Percentiles rank a stretch among this genome's conserved stretches.
Conservation (phyloP, 2,113 vertebrate genomes). For the Clarias macrocephalus region DNA sequence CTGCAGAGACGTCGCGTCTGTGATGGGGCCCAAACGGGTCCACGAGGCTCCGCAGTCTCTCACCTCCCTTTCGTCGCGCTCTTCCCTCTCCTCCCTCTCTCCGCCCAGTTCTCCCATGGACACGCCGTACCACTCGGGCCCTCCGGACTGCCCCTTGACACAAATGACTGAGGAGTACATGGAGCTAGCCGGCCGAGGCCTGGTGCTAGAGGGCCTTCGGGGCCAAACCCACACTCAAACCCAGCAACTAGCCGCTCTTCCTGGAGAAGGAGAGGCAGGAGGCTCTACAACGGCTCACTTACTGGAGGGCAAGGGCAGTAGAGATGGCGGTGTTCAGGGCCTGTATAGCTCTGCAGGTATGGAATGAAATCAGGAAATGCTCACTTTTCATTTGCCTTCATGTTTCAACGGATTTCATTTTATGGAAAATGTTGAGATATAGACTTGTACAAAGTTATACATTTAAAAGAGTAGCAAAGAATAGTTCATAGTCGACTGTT, state of each 20-base stretch:
- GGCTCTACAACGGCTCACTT: constrained; percentile 57
- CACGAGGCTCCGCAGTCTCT: constrained; percentile 92
- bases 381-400: background rate
- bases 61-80: constrained; percentile 91
- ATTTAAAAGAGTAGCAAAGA: background rate
- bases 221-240: constrained; percentile 62
- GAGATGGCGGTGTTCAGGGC: constrained; percentile 74
- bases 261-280: constrained; percentile 72
- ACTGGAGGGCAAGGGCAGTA: constrained; percentile 77
- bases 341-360: constrained; percentile 76
- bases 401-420: background rate
- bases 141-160: constrained; percentile 86
- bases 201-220: constrained; percentile 82
- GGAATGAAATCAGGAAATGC: constrained; percentile 30
- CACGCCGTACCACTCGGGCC: constrained; percentile 85
- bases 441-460: background rate
- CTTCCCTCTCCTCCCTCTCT: constrained; percentile 91
- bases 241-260: constrained; percentile 49
- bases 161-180: constrained; percentile 89
- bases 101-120: constrained; percentile 96
- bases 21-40: constrained; percentile 77
- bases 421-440: background rate
- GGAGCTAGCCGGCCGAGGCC: constrained; percentile 83
- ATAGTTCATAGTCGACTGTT: background rate
- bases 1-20: constrained; percentile 70